phyloP scores from a whole-genome alignment of 2,113 vertebrate genomes.

The Oryzias celebensis region DNA sequence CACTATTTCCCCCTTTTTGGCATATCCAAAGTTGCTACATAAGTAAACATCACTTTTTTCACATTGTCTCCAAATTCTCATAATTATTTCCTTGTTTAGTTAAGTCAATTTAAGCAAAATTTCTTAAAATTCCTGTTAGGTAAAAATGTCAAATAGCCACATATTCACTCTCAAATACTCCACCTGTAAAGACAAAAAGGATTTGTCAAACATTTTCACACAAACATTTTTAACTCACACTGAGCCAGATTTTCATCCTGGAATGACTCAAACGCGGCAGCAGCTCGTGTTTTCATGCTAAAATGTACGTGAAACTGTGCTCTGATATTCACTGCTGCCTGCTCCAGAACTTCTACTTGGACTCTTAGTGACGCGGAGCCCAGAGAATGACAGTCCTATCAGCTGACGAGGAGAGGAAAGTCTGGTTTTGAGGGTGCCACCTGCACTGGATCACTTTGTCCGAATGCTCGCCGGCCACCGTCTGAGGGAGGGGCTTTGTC shows the following conservation, averaged over 20 bases:
- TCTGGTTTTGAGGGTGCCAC: conserved; percentile 92
- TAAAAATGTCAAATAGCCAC: conserved; percentile 53
- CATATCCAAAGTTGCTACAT: conserved; percentile 1
- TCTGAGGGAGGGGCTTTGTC: conserved; percentile 92
- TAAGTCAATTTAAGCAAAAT: no score
- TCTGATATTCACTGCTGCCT: conserved; percentile 21
- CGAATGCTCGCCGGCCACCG: conserved; percentile 89
- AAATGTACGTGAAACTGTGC: conserved; percentile 1
- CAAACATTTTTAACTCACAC: conserved; percentile 20
- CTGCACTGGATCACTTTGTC: conserved; percentile 98
- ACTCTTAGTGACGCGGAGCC: conserved; percentile 80
- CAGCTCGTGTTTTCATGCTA: conserved; percentile 59
- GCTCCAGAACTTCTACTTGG: not conserved
- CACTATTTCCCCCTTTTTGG: not conserved
- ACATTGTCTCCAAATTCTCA: no score
- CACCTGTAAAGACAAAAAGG: not conserved
- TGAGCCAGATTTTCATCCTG: no score
- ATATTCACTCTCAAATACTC: conserved; percentile 16
- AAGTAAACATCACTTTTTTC: not conserved
- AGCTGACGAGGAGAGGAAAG: conserved; percentile 95
- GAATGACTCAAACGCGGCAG: conserved; percentile 41
- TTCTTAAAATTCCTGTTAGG: conserved; percentile 7
- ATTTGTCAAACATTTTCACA: conserved; percentile 19
- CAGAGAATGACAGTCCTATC: conserved; percentile 95
- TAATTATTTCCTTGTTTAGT: no score